Percentiles rank a stretch among this genome's conserved stretches.
These are phyloP conservation scores for Palythoa grandis DNA, from an alignment of 92 coral and sea anemone species.

Conservation along the genomic window DNA sequence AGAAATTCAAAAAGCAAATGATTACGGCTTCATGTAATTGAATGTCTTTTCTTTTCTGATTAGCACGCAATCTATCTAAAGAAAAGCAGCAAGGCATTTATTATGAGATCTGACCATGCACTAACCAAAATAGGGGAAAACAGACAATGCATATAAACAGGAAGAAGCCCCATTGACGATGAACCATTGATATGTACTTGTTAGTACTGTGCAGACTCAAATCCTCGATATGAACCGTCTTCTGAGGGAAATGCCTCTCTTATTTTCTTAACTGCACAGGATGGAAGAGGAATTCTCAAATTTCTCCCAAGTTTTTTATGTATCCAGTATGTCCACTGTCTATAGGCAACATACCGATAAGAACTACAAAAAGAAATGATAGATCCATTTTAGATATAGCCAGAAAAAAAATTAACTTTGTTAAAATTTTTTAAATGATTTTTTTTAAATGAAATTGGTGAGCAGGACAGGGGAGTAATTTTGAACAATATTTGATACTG, in stretches of 20 bases:
- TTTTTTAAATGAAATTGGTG: neutral
- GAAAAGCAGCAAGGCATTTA: too few species aligned
- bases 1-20: neutral
- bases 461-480: neutral
- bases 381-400: neutral
- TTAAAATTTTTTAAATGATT: neutral
- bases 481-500: neutral
- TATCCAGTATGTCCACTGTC: slow-evolving; percentile 27
- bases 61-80: too few species aligned
- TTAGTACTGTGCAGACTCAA: slow-evolving; percentile 19
- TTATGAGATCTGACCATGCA: too few species aligned
- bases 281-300: slow-evolving; percentile 20
- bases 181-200: neutral
- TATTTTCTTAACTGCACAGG: slow-evolving; percentile 5
- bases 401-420: too few species aligned
- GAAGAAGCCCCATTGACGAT: neutral
- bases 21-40: too few species aligned
- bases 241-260: neutral
- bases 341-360: slow-evolving; percentile 14
- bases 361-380: neutral
- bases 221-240: slow-evolving; percentile 11
- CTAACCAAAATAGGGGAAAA: neutral
- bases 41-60: too few species aligned
- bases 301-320: slow-evolving; percentile 20
- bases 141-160: neutral